Conservation (phyloP, 37 sponge, comb jelly and placozoan species). For the Amphimedon queenslandica region DNA sequence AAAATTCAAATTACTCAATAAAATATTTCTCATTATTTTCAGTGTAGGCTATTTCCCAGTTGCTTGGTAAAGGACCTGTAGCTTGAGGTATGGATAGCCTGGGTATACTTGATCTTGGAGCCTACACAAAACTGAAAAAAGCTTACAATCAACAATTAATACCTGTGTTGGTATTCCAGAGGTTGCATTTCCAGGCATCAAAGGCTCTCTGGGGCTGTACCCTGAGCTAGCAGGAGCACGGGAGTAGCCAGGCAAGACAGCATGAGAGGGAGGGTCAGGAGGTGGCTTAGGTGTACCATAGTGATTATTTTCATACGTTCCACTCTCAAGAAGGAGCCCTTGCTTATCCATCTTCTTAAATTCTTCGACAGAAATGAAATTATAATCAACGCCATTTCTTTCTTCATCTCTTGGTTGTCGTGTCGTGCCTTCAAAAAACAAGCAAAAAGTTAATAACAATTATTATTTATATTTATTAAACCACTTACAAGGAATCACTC, state of each 20-base stretch:
- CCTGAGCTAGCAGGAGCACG: constrained; percentile 46
- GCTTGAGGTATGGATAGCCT: constrained; percentile 21
- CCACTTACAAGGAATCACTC: constrained; percentile 96
- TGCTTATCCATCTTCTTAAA: constrained; percentile 79
- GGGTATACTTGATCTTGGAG: background rate
- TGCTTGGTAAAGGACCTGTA: constrained; percentile 88
- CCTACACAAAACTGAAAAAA: background rate
- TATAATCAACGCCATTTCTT: constrained; percentile 87
- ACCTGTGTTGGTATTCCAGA: background rate
- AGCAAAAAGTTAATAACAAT: background rate
- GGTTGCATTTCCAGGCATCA: constrained; percentile 18
- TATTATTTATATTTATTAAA: background rate
- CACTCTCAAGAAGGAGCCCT: constrained; percentile 88
- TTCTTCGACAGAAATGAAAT: constrained; percentile 82
- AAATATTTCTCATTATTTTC: constrained; percentile 93
- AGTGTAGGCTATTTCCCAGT: constrained; percentile 98
- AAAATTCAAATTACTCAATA: constrained; percentile 70
- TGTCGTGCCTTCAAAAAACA: constrained; percentile 76
- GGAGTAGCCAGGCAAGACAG: constrained; percentile 30
- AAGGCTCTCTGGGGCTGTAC: constrained; percentile 40
- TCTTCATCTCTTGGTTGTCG: constrained; percentile 78
- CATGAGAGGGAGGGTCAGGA: constrained; percentile 50
- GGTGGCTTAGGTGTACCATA: constrained; percentile 97
- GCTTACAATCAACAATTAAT: background rate
- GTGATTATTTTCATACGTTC: constrained; percentile 77